Evolutionary conservation across 2,797 vertebrate species (phyloP), one percentile per base, ranked within the genome.

Genomic region (Pseudomugil gertrudae): DNA sequence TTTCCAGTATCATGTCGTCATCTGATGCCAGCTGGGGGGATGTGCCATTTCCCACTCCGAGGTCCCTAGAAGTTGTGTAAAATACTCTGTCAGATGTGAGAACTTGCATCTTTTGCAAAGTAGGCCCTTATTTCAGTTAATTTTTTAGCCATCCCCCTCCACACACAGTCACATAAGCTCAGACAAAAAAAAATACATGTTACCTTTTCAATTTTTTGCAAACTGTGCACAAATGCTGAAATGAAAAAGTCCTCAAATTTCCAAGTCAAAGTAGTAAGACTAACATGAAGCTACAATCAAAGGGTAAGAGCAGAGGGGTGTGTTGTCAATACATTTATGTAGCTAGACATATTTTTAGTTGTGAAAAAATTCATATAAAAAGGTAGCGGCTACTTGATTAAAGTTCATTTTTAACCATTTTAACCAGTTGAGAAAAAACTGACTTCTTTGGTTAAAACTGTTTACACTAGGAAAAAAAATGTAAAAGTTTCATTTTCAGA

Each of bases 41-140:
- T 58, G 90, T 94, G 76, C 92, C 93, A 0, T 85, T 89, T 83
- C 90, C 95, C 86, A 88, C 71, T 1, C 92, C 90, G 50, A 85
- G 83, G 76, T 95, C 95, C 89, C 95, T 97, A 83, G 79, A 95
- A 95, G 88, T 68, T 79, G 90, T 2, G 87, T 30, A 89, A 47
- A 79, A 45, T 24, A 63, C 64, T 59, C 32, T 57, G 70, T 84
- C 64, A 88, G 81, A 57, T 74, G 78, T 48, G 47, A 58, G 35
- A 36, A 13, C 55, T 72, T 24, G 23, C 64, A 77, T 53, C 54
- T 30, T 58, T 32, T 52, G 40, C 61, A 65, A 69, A 23, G 8
- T 23, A 55, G 5, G 13, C 23, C 59, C 72, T 63, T 7, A 48
- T 56, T 68, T 72, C 24, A 55, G 8, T 33, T 53, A 43, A 69